Conservation (phyloP, 30 jellyfish, hydroid and myxozoan species). For the Aurelia aurita complex sp. Pacific region DNA sequence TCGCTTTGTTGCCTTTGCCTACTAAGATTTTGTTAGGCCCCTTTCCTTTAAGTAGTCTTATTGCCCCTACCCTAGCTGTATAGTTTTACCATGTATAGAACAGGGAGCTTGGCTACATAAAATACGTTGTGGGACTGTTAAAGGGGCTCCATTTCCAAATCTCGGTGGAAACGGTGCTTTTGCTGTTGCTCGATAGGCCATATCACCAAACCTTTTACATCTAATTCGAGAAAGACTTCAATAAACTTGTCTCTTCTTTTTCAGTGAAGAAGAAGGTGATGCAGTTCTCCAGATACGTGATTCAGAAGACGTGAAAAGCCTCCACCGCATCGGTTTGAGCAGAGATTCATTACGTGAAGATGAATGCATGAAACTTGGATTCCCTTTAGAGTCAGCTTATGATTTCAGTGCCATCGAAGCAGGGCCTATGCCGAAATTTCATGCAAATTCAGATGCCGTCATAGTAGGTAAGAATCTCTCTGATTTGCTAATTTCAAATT, state of each 20-base stretch:
- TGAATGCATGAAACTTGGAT: slow-evolving; percentile 86
- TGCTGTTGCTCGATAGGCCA: too few species aligned
- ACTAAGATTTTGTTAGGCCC: too few species aligned
- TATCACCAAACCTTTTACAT: too few species aligned
- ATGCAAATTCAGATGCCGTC: slow-evolving; percentile 46
- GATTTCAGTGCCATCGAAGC: slow-evolving; percentile 34
- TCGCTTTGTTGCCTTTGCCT: too few species aligned
- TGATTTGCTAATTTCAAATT: background rate
- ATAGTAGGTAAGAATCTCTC: slow-evolving; percentile 43
- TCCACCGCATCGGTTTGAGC: slow-evolving; percentile 74
- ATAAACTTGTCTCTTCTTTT: background rate
- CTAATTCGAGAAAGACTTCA: too few species aligned
- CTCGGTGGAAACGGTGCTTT: too few species aligned
- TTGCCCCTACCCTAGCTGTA: too few species aligned
- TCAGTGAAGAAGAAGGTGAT: slow-evolving; percentile 96
- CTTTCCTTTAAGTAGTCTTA: too few species aligned
- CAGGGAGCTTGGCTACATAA: too few species aligned
- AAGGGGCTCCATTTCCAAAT: too few species aligned
- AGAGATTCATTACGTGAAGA: slow-evolving; percentile 68
- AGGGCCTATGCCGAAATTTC: slow-evolving; percentile 61
- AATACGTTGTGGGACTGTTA: too few species aligned
- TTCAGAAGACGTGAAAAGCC: slow-evolving; percentile 84
- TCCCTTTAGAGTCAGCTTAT: slow-evolving; percentile 55
- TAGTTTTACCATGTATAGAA: too few species aligned
- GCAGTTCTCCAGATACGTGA: slow-evolving; percentile 92